These are phyloP conservation scores for Cryptocheilus praepositus DNA, from an alignment of 2,888 invertebrate species.

Conservation along the genomic window DNA sequence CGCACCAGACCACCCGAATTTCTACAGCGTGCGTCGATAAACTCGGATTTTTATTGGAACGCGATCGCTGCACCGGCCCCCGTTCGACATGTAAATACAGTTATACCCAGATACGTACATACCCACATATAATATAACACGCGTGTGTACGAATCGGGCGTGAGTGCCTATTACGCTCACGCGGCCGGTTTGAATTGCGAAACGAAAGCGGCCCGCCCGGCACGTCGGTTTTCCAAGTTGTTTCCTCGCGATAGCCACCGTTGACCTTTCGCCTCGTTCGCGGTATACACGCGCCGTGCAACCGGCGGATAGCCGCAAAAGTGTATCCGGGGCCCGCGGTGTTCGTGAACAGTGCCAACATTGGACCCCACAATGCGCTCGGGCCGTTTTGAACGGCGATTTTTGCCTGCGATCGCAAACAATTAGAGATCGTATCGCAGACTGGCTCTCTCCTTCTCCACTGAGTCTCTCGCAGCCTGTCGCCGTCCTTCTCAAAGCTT, in stretches of 20 bases:
- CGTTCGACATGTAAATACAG: too few relatives aligned
- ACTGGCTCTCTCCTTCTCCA: slow-evolving; percentile 25
- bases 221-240: slow-evolving; percentile 39
- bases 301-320: slow-evolving; percentile 14
- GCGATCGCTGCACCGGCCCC: too few relatives aligned
- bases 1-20: too few relatives aligned
- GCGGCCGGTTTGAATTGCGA: slow-evolving; percentile 49
- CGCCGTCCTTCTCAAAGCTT: not conserved
- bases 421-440: slow-evolving; percentile 64
- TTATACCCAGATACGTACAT: too few relatives aligned
- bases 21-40: too few relatives aligned
- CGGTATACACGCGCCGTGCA: slow-evolving; percentile 17
- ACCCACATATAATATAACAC: too few relatives aligned
- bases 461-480: not conserved
- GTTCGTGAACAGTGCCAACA: slow-evolving; percentile 1
- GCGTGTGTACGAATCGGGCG: too few relatives aligned
- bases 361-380: not conserved
- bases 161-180: slow-evolving; percentile 4
- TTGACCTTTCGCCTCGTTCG: slow-evolving; percentile 58
- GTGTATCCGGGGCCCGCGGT: slow-evolving; percentile 8
- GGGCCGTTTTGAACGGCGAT: slow-evolving; percentile 38
- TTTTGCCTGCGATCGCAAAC: slow-evolving; percentile 53
- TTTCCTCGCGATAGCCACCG: slow-evolving; percentile 47
- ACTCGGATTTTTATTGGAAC: too few relatives aligned
- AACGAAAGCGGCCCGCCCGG: slow-evolving; percentile 55